Conservation (phyloP, 2,888 invertebrate genomes). For the Panorpa germanica region DNA sequence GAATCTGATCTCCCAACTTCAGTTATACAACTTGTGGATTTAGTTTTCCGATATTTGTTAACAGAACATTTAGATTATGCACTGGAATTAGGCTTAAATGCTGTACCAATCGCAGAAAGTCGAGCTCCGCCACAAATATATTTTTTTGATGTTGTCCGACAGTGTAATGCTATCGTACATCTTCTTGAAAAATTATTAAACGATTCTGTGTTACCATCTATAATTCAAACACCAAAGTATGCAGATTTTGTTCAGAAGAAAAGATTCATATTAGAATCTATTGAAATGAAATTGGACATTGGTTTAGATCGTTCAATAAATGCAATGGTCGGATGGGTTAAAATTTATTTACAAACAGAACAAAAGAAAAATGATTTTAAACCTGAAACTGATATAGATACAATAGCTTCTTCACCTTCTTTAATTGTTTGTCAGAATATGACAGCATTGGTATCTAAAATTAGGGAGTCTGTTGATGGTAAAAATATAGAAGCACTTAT, state of each 20-base stretch:
- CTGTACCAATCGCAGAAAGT: slow-evolving; percentile 76
- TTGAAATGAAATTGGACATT: slow-evolving; percentile 80
- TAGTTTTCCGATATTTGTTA: slow-evolving; percentile 65
- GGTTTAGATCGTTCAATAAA: slow-evolving; percentile 73
- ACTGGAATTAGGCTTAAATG: slow-evolving; percentile 77
- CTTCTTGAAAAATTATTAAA: slow-evolving; percentile 84
- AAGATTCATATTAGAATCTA: slow-evolving; percentile 63
- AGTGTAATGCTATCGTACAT: slow-evolving; percentile 84
- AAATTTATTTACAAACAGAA: slow-evolving; percentile 72
- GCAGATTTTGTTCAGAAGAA: slow-evolving; percentile 80
- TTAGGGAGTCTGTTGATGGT: slow-evolving; percentile 72
- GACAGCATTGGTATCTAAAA: slow-evolving; percentile 53
- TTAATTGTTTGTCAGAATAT: slow-evolving; percentile 67
- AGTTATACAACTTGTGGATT: slow-evolving; percentile 64
- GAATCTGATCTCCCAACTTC: slow-evolving; percentile 58
- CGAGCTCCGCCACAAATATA: slow-evolving; percentile 76
- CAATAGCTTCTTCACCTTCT: slow-evolving; percentile 69
- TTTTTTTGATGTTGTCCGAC: slow-evolving; percentile 85
- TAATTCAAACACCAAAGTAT: slow-evolving; percentile 73
- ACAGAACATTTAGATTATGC: slow-evolving; percentile 94
- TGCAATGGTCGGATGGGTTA: slow-evolving; percentile 82
- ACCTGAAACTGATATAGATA: slow-evolving; percentile 73
- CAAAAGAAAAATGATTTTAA: slow-evolving; percentile 92
- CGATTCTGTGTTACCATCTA: slow-evolving; percentile 72
- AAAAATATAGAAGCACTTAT: slow-evolving; percentile 76